A percentile compares a stretch with the other conserved stretches of the same genome.
Conservation (phyloP, 2,888 invertebrate genomes). For the Parelbella ahira region DNA sequence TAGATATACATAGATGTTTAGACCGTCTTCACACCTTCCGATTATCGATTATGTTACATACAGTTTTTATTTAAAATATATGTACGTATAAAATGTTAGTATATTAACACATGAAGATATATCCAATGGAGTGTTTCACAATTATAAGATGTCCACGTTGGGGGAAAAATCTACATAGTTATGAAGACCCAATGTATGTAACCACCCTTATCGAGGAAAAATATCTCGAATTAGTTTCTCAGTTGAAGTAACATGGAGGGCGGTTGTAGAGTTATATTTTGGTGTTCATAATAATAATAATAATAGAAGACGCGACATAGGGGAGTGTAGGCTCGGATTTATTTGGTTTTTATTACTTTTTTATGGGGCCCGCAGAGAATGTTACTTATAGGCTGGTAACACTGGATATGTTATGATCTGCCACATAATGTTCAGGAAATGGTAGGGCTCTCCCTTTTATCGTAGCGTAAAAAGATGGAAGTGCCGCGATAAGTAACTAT, state of each 20-base stretch:
- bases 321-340: slow-evolving; percentile 61
- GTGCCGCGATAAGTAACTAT: slow-evolving; percentile 19
- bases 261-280: slow-evolving; percentile 49
- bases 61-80: too few species aligned
- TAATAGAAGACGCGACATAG: slow-evolving; percentile 59
- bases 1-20: too few species aligned
- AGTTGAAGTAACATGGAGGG: slow-evolving; percentile 28
- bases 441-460: slow-evolving; percentile 13
- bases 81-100: too few species aligned
- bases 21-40: too few species aligned
- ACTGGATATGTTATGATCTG: slow-evolving; percentile 32
- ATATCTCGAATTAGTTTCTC: slow-evolving; percentile 41
- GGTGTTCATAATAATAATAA: slow-evolving; percentile 74
- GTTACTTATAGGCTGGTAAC: slow-evolving; percentile 31
- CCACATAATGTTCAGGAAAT: slow-evolving; percentile 23
- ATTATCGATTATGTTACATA: too few species aligned
- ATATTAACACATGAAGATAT: too few species aligned
- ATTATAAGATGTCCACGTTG: too few species aligned
- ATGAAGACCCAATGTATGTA: too few species aligned
- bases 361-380: slow-evolving; percentile 55
- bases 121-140: too few species aligned
- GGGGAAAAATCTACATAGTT: too few species aligned
- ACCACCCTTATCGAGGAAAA: slow-evolving; percentile 30
- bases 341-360: slow-evolving; percentile 78
- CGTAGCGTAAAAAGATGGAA: slow-evolving; percentile 21